phyloP scores from a whole-genome alignment of 2,113 vertebrate species.

The Helogale parvula region DNA sequence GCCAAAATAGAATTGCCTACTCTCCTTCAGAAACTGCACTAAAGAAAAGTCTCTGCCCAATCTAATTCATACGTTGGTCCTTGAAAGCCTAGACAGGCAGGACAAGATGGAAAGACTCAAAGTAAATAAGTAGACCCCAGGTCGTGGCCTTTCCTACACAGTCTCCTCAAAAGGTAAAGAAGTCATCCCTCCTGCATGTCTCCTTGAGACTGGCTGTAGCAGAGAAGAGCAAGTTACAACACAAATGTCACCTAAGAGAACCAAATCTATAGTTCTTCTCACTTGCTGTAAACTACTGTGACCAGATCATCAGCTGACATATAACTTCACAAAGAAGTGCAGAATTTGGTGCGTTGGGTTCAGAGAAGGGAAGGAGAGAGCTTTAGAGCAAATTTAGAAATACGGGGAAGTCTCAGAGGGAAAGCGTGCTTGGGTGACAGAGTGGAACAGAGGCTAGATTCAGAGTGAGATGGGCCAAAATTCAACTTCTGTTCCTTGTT shows the following conservation, averaged over 20 bases:
- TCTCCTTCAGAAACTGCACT: not conserved
- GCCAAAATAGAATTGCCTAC: not conserved
- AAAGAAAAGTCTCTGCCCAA: not conserved
- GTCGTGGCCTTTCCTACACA: not conserved
- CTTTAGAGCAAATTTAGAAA: not conserved
- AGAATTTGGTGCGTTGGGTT: not conserved
- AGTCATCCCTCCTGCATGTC: not conserved
- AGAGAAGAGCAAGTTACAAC: not conserved
- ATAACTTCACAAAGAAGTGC: not conserved
- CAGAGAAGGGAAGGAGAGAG: not conserved
- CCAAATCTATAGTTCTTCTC: not conserved
- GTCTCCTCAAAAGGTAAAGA: not conserved
- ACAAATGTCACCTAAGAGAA: not conserved
- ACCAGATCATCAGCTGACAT: not conserved
- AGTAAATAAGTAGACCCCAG: not conserved
- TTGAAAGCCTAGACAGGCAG: not conserved
- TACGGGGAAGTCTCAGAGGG: not conserved
- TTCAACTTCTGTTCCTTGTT: not conserved
- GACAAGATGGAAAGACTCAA: not conserved
- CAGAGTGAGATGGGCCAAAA: not conserved
- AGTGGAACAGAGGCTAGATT: not conserved
- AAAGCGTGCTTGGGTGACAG: not conserved
- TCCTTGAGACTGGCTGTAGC: not conserved
- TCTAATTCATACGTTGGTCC: not conserved
- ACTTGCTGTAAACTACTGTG: not conserved